phyloP scores from a whole-genome alignment of 1,140 invertebrate genomes.

The Magallana angulata region DNA sequence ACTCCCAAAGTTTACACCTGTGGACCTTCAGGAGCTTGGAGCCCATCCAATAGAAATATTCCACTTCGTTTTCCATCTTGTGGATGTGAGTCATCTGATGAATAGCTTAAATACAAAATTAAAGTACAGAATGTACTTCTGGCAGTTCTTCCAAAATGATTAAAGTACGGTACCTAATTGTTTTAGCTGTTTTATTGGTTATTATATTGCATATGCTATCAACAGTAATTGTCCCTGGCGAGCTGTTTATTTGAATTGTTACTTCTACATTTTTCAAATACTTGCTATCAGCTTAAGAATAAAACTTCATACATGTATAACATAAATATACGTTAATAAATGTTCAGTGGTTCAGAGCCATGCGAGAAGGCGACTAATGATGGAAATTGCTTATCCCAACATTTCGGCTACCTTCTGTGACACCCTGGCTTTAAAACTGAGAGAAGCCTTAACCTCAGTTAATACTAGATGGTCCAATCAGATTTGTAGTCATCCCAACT shows the following conservation, averaged over 20 bases:
- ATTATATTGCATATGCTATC: too few relatives aligned
- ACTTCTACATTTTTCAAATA: too few relatives aligned
- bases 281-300: too few relatives aligned
- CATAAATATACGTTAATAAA: too few relatives aligned
- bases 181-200: too few relatives aligned
- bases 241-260: too few relatives aligned
- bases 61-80: slow-evolving; percentile 67
- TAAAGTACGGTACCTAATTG: too few relatives aligned
- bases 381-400: slow-evolving; percentile 48
- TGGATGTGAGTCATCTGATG: slow-evolving; percentile 65
- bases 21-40: slow-evolving; percentile 68
- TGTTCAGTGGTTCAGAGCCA: slow-evolving; percentile 35
- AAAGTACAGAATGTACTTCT: too few relatives aligned
- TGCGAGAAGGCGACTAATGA: slow-evolving; percentile 39
- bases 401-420: slow-evolving; percentile 52
- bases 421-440: slow-evolving; percentile 17
- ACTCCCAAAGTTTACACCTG: slow-evolving; percentile 67
- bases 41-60: slow-evolving; percentile 50
- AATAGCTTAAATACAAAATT: too few relatives aligned
- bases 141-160: too few relatives aligned
- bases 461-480: slow-evolving; percentile 30
- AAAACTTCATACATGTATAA: too few relatives aligned
- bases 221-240: too few relatives aligned
- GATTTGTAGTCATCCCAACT: slow-evolving; percentile 51
- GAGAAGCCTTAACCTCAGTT: not conserved